phyloP scores from a whole-genome alignment of 92 coral and sea anemone genomes.

The Galaxea fascicularis region DNA sequence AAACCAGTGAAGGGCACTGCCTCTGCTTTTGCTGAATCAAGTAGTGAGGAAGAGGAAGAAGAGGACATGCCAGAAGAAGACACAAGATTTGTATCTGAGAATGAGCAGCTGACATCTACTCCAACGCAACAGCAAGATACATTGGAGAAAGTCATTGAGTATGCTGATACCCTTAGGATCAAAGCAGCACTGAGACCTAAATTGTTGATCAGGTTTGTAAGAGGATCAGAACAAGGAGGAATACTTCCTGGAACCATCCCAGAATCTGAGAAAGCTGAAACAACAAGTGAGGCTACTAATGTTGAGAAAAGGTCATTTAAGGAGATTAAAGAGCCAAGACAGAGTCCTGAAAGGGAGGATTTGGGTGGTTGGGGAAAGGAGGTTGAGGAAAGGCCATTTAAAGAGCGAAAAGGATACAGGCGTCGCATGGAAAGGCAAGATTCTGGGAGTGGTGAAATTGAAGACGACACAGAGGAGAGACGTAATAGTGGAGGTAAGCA shows the following conservation, averaged over 20 bases:
- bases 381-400: neutral
- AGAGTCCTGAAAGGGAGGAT: neutral
- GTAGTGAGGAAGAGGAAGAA: constrained; percentile 90
- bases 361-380: neutral
- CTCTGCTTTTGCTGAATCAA: constrained; percentile 90
- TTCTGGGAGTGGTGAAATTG: constrained; percentile 11
- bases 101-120: constrained; percentile 75
- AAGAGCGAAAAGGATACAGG: constrained; percentile 18
- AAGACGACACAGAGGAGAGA: neutral
- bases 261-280: constrained; percentile 8
- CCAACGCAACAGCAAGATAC: constrained; percentile 87
- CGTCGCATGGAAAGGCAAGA: constrained; percentile 2
- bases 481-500: neutral
- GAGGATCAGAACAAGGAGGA: constrained; percentile 80
- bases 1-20: constrained; percentile 63
- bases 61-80: constrained; percentile 36
- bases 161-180: constrained; percentile 89
- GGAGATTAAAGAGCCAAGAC: neutral
- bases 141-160: constrained; percentile 91
- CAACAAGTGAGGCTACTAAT: neutral
- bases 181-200: constrained; percentile 80
- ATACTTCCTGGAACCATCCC: constrained; percentile 87
- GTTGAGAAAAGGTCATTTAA: constrained; percentile 22
- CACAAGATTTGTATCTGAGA: constrained; percentile 45
- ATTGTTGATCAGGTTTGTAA: constrained; percentile 89